Base-by-base conservation (phyloP, 1,140 invertebrate species). In the Lanistes nyassanus region DNA sequence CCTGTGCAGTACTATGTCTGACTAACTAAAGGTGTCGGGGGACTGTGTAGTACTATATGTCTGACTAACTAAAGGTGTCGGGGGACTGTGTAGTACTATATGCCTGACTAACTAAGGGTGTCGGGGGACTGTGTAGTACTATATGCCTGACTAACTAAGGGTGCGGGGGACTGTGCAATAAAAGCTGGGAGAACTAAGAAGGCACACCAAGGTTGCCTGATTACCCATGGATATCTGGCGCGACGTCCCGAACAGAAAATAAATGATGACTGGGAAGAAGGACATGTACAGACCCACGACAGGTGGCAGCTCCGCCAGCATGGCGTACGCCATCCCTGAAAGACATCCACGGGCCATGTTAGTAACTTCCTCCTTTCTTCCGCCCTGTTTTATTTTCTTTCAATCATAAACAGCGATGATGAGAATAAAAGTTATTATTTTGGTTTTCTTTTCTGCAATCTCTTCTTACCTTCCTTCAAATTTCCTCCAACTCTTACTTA, bases 191-290 rank as follows among this genome's bases (percentile, higher is more conserved):
- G n/a, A n/a, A n/a, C n/a, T n/a, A n/a, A n/a, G n/a, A n/a, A n/a
- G 0, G 42, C 19, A 0, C 9, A 47, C 42, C 1, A 47, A 47
- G 42, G 42, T 16, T 9, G 2, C 19, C 42, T 47, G 42, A 83
- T 77, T 79, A 88, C 88, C 88, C 79, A 88, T 85, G 31, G 88
- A 88, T 29, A 85, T 84, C 66, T 90, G 89, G 53, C 81, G 84
- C 2, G 89, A 90, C 31, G 88, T 87, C 11, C 90, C 90, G 56
- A 91, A 85, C 66, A 90, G 79, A 69, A 88, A 89, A 77, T 91
- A 91, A 51, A 90, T 73, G 0, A 91, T 67, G 11, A 88, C 84
- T 0, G 88, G 88, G 39, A 90, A 88, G 77, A 91, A 90, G 9
- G 88, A 86, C 77, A 88, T 85, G 75, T 90, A 90, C 0, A 90